Conservation (phyloP, 2,888 invertebrate species). For the Drosophila neoperkinsi region DNA sequence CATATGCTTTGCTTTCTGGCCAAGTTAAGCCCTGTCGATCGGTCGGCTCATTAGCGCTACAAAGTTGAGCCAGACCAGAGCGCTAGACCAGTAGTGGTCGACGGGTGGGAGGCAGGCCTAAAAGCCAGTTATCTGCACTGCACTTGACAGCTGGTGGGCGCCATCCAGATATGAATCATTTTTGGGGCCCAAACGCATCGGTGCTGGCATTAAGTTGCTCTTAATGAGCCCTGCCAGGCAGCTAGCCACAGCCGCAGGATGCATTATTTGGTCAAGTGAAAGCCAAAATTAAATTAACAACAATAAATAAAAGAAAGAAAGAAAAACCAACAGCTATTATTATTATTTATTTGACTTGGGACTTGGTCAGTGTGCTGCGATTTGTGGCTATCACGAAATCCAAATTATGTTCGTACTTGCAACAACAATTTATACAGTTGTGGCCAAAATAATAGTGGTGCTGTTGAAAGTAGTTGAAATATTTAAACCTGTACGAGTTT, state of each 20-base stretch:
- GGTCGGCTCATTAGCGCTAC: slow-evolving; percentile 45
- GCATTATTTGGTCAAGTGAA: slow-evolving; percentile 37
- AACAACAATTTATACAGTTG: slow-evolving; percentile 6
- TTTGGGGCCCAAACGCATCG: slow-evolving; percentile 21
- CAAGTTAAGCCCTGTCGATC: slow-evolving; percentile 3
- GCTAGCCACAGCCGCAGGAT: slow-evolving; percentile 5
- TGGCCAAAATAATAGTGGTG: background rate
- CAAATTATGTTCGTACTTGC: slow-evolving; percentile 48
- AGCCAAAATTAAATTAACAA: slow-evolving; percentile 29
- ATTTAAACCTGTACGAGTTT: no score
- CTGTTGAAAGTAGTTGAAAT: background rate
- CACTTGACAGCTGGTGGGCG: slow-evolving; percentile 54
- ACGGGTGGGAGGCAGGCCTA: slow-evolving; percentile 28
- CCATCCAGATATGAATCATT: slow-evolving; percentile 49
- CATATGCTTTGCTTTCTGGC: slow-evolving; percentile 7
- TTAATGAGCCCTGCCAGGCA: slow-evolving; percentile 43
- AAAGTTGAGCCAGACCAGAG: slow-evolving; percentile 26
- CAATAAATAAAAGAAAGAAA: background rate
- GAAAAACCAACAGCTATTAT: slow-evolving; percentile 5
- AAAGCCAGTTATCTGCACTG: slow-evolving; percentile 46
- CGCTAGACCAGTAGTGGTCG: slow-evolving; percentile 43
- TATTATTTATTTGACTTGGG: slow-evolving; percentile 44
- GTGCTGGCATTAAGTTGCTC: slow-evolving; percentile 22
- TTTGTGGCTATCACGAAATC: slow-evolving; percentile 51
- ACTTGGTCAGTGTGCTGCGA: slow-evolving; percentile 64